Percentiles rank a stretch among this genome's conserved stretches.
Conservation (phyloP, 2,113 vertebrate species). For the Uropsilus gracilis region DNA sequence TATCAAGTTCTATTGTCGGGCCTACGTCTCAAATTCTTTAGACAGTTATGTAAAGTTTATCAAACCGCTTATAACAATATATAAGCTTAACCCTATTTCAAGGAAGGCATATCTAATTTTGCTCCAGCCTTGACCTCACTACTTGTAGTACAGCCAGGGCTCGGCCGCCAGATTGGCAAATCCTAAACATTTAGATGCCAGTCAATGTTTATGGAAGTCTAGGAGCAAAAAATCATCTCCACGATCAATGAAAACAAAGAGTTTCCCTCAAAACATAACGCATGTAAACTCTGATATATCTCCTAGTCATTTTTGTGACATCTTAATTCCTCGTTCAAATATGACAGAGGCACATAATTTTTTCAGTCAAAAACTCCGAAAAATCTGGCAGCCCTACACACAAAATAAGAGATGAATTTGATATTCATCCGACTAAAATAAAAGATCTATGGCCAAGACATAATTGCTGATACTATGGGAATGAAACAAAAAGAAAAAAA, state of each 20-base stretch:
- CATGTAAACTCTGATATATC: constrained; percentile 35
- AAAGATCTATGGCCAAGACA: constrained; percentile 44
- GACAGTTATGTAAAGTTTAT: not conserved
- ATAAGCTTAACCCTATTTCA: constrained; percentile 76
- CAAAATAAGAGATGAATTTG: constrained; percentile 30
- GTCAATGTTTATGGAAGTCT: constrained; percentile 85
- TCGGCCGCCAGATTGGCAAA: constrained; percentile 87
- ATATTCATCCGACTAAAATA: constrained; percentile 44
- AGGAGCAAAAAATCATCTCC: constrained; percentile 80
- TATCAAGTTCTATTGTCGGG: not conserved
- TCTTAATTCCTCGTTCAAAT: constrained; percentile 19
- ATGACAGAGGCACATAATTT: not conserved
- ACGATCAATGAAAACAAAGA: constrained; percentile 72
- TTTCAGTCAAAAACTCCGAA: constrained; percentile 28
- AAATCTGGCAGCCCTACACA: not conserved
- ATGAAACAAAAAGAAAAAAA: constrained; percentile 26
- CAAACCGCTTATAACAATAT: not conserved
- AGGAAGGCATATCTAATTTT: constrained; percentile 80
- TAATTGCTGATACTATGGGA: constrained; percentile 30
- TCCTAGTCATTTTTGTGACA: not conserved
- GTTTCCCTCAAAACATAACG: constrained; percentile 54
- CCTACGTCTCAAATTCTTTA: constrained; percentile 8
- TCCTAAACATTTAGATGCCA: constrained; percentile 85
- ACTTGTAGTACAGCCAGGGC: constrained; percentile 83
- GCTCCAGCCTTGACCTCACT: constrained; percentile 84